A percentile compares a stretch with the other conserved stretches of the same genome.
These are phyloP conservation scores for Sinodicranocentrus sp. DNA, from an alignment of 2,888 invertebrate genomes.

Conservation along the genomic window DNA sequence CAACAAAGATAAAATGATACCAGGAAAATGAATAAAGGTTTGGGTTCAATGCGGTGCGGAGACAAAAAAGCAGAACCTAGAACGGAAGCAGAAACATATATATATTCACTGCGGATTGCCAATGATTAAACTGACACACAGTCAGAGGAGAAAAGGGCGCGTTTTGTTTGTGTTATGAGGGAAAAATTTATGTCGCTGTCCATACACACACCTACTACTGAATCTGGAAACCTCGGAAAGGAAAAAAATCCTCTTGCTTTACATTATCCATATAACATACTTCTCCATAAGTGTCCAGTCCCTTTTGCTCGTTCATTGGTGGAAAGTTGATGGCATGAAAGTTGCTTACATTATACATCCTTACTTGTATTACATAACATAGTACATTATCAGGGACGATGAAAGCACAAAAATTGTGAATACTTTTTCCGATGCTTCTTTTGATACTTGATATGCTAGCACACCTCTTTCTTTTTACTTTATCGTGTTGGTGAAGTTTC, in stretches of 20 bases:
- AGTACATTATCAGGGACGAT: background rate
- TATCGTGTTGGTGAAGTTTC: constrained; percentile 1
- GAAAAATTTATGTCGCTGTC: constrained; percentile 57
- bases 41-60: constrained; percentile 15
- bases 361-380: background rate
- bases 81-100: constrained; percentile 3
- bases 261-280: background rate
- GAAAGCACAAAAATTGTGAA: background rate
- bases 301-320: background rate
- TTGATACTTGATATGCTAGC: background rate
- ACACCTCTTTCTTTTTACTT: constrained; percentile 31
- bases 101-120: constrained; percentile 13
- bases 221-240: constrained; percentile 22
- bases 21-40: constrained; percentile 19
- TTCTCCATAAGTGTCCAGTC: too few species aligned
- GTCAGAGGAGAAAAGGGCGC: constrained; percentile 18
- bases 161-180: background rate
- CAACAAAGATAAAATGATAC: background rate
- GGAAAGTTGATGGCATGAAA: background rate
- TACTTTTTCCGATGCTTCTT: constrained; percentile 18
- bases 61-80: background rate
- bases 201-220: constrained; percentile 9
- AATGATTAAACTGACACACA: constrained; percentile 45
- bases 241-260: background rate
- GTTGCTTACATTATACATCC: background rate